Evolutionary conservation across 2,797 vertebrate species (phyloP).

Genomic region (Delichon dasypus): DNA sequence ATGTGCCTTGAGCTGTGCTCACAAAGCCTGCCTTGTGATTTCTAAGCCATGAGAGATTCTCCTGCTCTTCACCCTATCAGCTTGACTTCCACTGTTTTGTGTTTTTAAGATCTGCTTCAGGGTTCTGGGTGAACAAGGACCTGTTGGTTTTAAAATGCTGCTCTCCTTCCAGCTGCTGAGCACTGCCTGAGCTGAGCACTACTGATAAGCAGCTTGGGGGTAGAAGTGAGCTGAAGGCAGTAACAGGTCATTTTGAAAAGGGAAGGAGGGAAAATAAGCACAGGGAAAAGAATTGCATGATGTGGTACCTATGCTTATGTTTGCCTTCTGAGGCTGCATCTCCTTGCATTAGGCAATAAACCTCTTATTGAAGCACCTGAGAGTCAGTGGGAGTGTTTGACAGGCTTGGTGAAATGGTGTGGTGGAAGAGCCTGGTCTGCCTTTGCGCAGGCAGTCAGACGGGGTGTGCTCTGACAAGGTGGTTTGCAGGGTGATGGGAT

Average conservation of each 20-base stretch:
- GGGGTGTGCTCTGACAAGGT: rapidly evolving
- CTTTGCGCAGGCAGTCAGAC: background rate
- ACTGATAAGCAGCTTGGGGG: background rate
- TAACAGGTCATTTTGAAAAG: background rate
- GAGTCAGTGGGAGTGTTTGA: background rate
- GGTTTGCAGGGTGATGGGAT: background rate
- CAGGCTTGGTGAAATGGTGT: rapidly evolving
- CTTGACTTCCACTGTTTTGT: background rate
- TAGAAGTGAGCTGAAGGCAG: background rate
- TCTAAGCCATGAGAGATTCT: background rate
- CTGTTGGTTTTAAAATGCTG: background rate
- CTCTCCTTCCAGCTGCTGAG: background rate
- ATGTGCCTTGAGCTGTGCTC: background rate
- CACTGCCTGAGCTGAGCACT: background rate
- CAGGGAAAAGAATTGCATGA: background rate
- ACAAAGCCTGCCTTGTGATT: background rate
- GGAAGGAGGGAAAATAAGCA: background rate
- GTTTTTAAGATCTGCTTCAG: background rate
- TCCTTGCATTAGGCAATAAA: background rate
- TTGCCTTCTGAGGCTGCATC: background rate
- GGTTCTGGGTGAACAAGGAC: background rate
- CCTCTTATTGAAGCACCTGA: background rate
- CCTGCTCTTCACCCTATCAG: background rate
- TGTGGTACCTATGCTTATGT: background rate
- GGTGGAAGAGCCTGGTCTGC: background rate